Base-by-base conservation (phyloP, 2,113 vertebrate species). In the Phaethon lepturus region DNA sequence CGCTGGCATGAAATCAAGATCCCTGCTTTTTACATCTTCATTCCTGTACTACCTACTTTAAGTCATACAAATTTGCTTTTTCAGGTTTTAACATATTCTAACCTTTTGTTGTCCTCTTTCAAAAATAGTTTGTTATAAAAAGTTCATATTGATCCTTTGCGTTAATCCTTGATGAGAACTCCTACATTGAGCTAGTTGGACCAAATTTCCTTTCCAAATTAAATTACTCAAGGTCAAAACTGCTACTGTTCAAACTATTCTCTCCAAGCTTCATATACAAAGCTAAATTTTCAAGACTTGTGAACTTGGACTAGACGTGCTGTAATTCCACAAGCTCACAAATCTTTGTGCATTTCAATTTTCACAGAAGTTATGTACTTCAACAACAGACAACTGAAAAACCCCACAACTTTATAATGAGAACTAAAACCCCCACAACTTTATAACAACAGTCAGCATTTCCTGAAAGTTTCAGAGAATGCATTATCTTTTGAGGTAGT, bases 221-320 rank as follows among this genome's bases (percentile, higher is more conserved):
- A 92, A 84, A 75, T 96, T 96, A 90, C 75, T 76, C 90, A 97
- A 95, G 92, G 93, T 96, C 94, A 92, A 96, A 97, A 71, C 68
- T 72, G 49, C 60, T 74, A 6, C 38, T 49, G 64, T 67, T 84
- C 45, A 58, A 86, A n/a, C 26, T n/a, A 29, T 50, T 90, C 45
- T 95, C 25, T 69, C 49, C 26, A 50, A 71, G n/a, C 17, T 45
- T 26, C 28, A 50, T 25, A 38, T 17, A 69, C 25, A 90, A 66
- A 86, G 33, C n/a, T 67, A 53, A 52, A 66, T 52, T 86, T 88
- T 71, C 26, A 59, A 45, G 64, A 74, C 25, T 29, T 56, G 11
- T 71, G 76, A 71, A 38, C 17, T 60, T 63, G 28, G 47, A 52
- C 14, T 42, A 52, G 25, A 59, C 68, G 29, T 17, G 3, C 18